These are phyloP conservation scores for Vanessa atalanta DNA, from an alignment of 1,140 invertebrate genomes.

Conservation along the genomic window DNA sequence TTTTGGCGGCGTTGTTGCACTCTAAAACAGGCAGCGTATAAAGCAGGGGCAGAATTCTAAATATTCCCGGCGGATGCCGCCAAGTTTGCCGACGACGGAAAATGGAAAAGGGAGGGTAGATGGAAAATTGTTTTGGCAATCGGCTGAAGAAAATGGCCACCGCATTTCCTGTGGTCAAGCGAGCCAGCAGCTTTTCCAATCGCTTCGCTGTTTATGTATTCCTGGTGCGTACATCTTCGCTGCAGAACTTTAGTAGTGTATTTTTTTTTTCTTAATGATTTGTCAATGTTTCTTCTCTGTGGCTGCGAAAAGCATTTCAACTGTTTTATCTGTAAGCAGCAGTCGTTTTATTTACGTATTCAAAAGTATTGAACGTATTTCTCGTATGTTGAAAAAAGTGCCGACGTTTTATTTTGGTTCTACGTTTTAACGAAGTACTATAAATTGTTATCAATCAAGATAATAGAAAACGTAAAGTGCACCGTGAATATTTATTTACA, in stretches of 20 bases:
- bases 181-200: conserved; percentile 74
- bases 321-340: background rate
- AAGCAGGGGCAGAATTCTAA: conserved; percentile 66
- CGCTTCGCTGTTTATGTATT: conserved; percentile 66
- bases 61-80: conserved; percentile 68
- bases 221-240: conserved; percentile 50
- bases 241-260: conserved; percentile 25
- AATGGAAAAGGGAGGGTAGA: conserved; percentile 73
- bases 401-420: too few relatives aligned
- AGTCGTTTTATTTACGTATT: too few relatives aligned
- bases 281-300: conserved; percentile 24
- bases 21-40: conserved; percentile 55
- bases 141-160: conserved; percentile 78
- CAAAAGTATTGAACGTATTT: too few relatives aligned
- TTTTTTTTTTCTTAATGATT: conserved; percentile 36
- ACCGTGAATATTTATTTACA: conserved; percentile 11
- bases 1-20: conserved; percentile 44
- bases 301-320: background rate
- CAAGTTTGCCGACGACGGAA: conserved; percentile 75
- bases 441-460: too few relatives aligned
- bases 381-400: too few relatives aligned
- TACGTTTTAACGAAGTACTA: too few relatives aligned
- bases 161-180: conserved; percentile 80
- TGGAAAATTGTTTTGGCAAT: conserved; percentile 80
- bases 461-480: too few relatives aligned